Conservation (phyloP, 2,113 vertebrate species). For the Myiozetetes cayanensis region DNA sequence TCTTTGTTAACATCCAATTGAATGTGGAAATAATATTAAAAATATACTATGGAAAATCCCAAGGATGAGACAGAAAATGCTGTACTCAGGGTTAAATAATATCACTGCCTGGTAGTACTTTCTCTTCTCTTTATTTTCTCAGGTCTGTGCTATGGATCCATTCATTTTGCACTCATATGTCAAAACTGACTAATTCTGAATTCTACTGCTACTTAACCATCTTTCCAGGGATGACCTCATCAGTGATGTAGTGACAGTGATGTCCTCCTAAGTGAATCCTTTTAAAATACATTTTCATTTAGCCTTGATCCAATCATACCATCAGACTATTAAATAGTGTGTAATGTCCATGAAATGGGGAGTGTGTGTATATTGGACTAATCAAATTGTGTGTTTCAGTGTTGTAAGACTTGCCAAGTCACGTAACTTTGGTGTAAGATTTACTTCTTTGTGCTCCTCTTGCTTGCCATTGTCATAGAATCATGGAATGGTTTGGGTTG, state of each 20-base stretch:
- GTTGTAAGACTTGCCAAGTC: neutral
- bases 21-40: neutral
- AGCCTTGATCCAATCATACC: neutral
- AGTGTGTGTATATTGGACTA: neutral
- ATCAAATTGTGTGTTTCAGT: neutral
- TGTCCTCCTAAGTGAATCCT: neutral
- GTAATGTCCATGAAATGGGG: neutral
- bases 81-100: neutral
- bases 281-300: neutral
- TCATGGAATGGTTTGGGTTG: neutral
- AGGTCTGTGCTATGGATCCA: neutral
- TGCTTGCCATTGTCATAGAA: neutral
- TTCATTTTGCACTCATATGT: neutral
- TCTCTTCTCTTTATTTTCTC: neutral
- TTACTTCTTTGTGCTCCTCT: neutral
- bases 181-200: slow-evolving; percentile 30
- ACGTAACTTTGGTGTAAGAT: neutral
- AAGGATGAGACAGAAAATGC: neutral
- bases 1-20: neutral
- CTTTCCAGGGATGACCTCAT: slow-evolving; percentile 24
- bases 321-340: neutral
- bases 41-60: neutral
- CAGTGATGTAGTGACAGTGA: neutral
- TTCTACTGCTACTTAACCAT: slow-evolving; percentile 6
- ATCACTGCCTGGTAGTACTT: neutral